Evolutionary conservation across 30 jellyfish, hydroid and myxozoan species (phyloP).

Genomic region (Cassiopea xamachana): DNA sequence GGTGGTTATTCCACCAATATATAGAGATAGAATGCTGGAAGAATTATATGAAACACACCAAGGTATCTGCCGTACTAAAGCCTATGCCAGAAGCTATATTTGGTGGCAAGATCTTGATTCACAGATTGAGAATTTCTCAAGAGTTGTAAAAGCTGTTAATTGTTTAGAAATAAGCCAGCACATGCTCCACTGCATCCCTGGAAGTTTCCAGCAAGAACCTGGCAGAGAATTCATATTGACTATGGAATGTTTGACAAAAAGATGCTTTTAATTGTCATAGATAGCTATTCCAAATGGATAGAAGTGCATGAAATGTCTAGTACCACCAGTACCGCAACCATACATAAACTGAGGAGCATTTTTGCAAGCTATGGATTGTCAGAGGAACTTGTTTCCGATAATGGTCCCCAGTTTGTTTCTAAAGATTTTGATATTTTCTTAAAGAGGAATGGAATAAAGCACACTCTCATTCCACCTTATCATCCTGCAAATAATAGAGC

Average conservation of each 20-base stretch:
- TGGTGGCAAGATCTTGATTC: slow-evolving; percentile 1
- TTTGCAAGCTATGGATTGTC: slow-evolving; percentile 58
- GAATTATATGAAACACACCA: slow-evolving; percentile 46
- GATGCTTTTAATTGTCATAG: background rate
- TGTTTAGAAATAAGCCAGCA: slow-evolving; percentile 25
- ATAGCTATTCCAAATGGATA: slow-evolving; percentile 54
- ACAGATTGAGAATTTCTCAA: slow-evolving; percentile 23
- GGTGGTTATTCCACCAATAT: slow-evolving; percentile 51
- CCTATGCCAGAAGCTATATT: slow-evolving; percentile 46
- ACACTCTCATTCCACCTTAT: slow-evolving; percentile 31
- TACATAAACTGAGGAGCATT: slow-evolving; percentile 34
- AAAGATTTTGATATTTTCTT: slow-evolving; percentile 16
- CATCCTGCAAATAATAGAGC: slow-evolving; percentile 44
- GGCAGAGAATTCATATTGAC: slow-evolving; percentile 50
- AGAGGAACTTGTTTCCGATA: slow-evolving; percentile 59
- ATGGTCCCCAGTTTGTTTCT: slow-evolving; percentile 47
- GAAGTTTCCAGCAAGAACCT: slow-evolving; percentile 27
- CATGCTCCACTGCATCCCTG: slow-evolving; percentile 25
- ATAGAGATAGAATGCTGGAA: slow-evolving; percentile 25
- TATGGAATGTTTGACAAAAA: slow-evolving; percentile 24
- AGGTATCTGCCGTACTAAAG: slow-evolving; percentile 46
- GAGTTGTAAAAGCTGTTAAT: slow-evolving; percentile 32
- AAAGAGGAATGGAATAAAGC: slow-evolving; percentile 24
- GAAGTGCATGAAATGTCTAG: slow-evolving; percentile 46
- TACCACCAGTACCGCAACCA: slow-evolving; percentile 66